Evolutionary conservation across 2,888 invertebrate species (phyloP).

Genomic region (Agonopterix subpropinquella): DNA sequence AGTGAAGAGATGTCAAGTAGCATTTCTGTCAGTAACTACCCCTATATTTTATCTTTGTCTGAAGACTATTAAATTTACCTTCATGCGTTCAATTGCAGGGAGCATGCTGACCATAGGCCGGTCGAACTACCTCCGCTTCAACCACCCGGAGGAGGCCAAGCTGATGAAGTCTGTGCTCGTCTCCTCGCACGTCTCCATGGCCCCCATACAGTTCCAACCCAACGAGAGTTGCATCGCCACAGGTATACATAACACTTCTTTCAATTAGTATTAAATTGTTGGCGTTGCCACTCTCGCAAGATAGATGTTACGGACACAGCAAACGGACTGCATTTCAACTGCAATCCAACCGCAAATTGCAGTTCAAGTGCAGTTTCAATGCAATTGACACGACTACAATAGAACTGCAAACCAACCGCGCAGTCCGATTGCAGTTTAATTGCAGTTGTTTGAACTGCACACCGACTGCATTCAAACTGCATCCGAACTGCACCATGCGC

Average conservation of each 20-base stretch:
- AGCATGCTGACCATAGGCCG: constrained; percentile 94
- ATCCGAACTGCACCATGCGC: no score
- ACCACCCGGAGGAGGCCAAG: constrained; percentile 93
- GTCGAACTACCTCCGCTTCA: constrained; percentile 94
- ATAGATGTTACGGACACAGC: not conserved
- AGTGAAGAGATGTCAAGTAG: no score
- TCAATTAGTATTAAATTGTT: not conserved
- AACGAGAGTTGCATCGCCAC: constrained; percentile 40
- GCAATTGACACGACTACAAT: no score
- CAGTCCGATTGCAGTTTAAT: no score
- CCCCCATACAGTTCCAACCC: constrained; percentile 81
- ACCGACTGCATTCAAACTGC: no score
- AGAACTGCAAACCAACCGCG: no score
- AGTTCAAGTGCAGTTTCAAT: no score
- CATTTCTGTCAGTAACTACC: constrained; percentile 33
- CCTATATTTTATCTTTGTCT: not conserved
- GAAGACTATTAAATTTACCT: not conserved
- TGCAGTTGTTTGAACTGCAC: no score
- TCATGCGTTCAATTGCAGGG: constrained; percentile 64
- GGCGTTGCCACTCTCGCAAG: not conserved
- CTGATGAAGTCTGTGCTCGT: constrained; percentile 90
- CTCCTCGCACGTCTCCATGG: constrained; percentile 85
- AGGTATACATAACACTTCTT: not conserved
- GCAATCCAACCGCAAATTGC: no score
- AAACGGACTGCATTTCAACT: no score